Percentiles rank a stretch among this genome's conserved stretches.
phyloP scores from a whole-genome alignment of 2,113 vertebrate species.

The Empidonax traillii region DNA sequence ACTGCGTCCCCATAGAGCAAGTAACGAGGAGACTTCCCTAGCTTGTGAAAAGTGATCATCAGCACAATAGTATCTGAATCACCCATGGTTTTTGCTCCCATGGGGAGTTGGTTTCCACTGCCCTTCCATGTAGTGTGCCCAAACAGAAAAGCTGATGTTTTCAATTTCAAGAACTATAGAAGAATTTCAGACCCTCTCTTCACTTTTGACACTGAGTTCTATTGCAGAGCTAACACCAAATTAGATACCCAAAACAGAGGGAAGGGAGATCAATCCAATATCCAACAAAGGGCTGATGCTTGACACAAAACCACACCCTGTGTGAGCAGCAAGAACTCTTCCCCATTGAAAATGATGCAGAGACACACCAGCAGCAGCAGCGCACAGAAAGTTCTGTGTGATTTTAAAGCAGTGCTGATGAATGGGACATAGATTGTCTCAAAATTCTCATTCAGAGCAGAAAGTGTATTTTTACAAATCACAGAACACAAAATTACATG shows the following conservation, averaged over 20 bases:
- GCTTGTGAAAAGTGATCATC: not conserved
- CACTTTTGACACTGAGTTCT: not conserved
- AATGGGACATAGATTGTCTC: not conserved
- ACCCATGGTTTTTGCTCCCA: not conserved
- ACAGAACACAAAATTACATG: constrained; percentile 2
- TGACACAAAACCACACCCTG: rapidly evolving
- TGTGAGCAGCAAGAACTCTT: not conserved
- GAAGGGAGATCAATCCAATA: rapidly evolving
- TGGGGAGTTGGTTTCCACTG: not conserved
- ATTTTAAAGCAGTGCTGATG: not conserved
- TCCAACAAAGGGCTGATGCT: not conserved
- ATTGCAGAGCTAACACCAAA: not conserved
- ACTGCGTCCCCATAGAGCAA: not conserved
- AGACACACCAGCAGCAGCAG: not conserved
- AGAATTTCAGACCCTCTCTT: not conserved
- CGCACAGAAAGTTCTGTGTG: not conserved
- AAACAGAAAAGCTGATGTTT: rapidly evolving
- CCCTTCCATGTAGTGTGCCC: not conserved
- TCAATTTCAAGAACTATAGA: not conserved
- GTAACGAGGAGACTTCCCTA: not conserved
- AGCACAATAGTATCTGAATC: not conserved
- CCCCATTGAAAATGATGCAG: not conserved
- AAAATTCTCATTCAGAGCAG: not conserved
- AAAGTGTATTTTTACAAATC: constrained; percentile 42
- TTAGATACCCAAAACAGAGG: not conserved